Evolutionary conservation across 2,888 invertebrate genomes (phyloP).

Genomic region (Agrotis exclamationis): DNA sequence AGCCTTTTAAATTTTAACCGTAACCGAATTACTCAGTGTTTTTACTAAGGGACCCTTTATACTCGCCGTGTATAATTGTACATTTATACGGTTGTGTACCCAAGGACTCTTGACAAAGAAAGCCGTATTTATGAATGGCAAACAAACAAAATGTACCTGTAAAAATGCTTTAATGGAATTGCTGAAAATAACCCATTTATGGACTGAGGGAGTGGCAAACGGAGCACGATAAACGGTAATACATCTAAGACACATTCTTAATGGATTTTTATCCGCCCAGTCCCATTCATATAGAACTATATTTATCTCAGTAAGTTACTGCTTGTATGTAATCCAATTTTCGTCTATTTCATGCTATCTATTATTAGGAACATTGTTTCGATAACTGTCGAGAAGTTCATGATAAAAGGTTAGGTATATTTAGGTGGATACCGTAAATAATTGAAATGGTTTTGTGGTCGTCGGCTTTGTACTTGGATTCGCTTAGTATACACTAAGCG

Average conservation of each 20-base stretch:
- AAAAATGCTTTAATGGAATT: slow-evolving; percentile 25
- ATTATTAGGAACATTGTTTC: slow-evolving; percentile 3
- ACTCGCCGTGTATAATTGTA: slow-evolving; percentile 13
- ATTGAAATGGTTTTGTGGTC: slow-evolving; percentile 3
- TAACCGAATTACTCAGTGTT: slow-evolving; percentile 44
- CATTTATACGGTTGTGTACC: slow-evolving; percentile 20
- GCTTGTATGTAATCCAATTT: slow-evolving; percentile 24
- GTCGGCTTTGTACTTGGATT: background rate
- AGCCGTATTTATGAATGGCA: slow-evolving; percentile 22
- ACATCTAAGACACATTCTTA: slow-evolving; percentile 39
- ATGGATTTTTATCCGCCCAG: slow-evolving; percentile 40
- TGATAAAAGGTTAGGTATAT: slow-evolving; percentile 1
- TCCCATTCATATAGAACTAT: slow-evolving; percentile 19
- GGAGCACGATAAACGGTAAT: slow-evolving; percentile 44
- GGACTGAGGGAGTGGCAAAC: slow-evolving; percentile 16
- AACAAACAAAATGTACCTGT: slow-evolving; percentile 19
- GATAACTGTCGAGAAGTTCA: background rate
- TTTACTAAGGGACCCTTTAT: slow-evolving; percentile 34
- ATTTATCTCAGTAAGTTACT: slow-evolving; percentile 27
- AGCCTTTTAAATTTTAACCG: slow-evolving; percentile 28
- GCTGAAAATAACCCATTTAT: slow-evolving; percentile 35
- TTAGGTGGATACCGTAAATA: background rate
- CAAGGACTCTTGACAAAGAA: slow-evolving; percentile 10
- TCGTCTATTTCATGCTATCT: slow-evolving; percentile 18
- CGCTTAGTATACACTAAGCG: no score